Conservation (phyloP, 1,140 invertebrate species). For the Lordiphosa collinella region DNA sequence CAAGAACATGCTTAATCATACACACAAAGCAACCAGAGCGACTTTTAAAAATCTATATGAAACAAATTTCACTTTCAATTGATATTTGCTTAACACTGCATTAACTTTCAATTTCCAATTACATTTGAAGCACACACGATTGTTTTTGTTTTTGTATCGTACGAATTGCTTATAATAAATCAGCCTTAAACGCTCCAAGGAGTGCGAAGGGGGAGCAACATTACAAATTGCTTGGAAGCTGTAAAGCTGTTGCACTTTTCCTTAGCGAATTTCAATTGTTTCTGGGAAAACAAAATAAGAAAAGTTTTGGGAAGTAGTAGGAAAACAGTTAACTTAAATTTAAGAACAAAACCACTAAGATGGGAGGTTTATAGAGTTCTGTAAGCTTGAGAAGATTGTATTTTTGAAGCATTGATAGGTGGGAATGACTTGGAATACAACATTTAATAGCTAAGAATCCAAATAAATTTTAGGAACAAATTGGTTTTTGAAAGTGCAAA, state of each 20-base stretch:
- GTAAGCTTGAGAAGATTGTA: no score
- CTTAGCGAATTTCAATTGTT: neutral
- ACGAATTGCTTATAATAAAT: constrained; percentile 17
- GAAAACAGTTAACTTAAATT: no score
- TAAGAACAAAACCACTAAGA: no score
- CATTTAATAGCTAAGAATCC: no score
- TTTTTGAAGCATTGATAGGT: no score
- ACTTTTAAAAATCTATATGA: neutral
- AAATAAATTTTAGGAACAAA: no score
- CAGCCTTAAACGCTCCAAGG: constrained; percentile 6
- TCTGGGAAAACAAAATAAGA: no score
- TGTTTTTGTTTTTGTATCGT: no score
- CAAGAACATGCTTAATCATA: constrained; percentile 37
- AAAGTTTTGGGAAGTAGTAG: neutral
- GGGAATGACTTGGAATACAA: no score
- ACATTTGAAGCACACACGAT: constrained; percentile 15
- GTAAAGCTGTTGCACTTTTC: neutral
- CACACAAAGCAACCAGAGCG: no score
- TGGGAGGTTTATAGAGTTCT: no score
- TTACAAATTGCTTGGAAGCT: constrained; percentile 12
- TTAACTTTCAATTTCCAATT: constrained; percentile 42
- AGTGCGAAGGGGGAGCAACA: neutral
- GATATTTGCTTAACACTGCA: constrained; percentile 4
- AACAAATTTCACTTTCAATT: constrained; percentile 35
- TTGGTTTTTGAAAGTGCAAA: no score